These are phyloP conservation scores for Bombycilla garrulus DNA, from an alignment of 2,113 vertebrate species.

Conservation along the genomic window DNA sequence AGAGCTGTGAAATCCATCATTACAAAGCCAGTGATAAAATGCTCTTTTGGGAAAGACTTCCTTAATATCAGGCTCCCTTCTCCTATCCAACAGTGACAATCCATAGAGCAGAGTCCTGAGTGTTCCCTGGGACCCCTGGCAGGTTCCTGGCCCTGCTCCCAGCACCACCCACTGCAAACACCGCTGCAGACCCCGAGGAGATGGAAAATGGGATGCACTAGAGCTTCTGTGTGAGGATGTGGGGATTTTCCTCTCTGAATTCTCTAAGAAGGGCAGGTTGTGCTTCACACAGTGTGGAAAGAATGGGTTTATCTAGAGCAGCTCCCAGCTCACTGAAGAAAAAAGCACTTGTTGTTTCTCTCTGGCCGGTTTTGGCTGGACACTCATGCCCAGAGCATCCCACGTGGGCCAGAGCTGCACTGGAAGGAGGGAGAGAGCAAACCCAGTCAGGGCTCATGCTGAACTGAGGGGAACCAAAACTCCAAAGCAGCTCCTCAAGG, in stretches of 20 bases:
- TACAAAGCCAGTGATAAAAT: neutral
- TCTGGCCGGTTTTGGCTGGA: neutral
- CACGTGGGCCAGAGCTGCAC: neutral
- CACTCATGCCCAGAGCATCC: neutral
- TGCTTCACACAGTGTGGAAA: neutral
- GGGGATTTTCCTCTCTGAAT: neutral
- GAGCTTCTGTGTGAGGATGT: accelerated
- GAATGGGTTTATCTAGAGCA: neutral
- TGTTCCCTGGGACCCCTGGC: accelerated
- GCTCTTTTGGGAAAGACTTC: neutral
- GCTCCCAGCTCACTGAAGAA: neutral
- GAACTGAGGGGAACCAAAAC: neutral
- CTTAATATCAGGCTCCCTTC: neutral
- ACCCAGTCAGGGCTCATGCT: neutral
- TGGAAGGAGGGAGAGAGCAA: neutral
- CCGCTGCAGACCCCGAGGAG: neutral
- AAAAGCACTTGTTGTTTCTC: neutral
- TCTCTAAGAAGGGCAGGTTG: neutral
- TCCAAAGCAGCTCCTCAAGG: neutral
- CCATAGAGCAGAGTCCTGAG: neutral
- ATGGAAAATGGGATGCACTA: neutral
- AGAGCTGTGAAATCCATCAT: neutral
- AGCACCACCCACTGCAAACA: neutral
- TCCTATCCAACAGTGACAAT: accelerated
- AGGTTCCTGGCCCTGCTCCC: neutral